Evolutionary conservation across 2,797 vertebrate genomes (phyloP).

Genomic region (Clarias laeviceps): DNA sequence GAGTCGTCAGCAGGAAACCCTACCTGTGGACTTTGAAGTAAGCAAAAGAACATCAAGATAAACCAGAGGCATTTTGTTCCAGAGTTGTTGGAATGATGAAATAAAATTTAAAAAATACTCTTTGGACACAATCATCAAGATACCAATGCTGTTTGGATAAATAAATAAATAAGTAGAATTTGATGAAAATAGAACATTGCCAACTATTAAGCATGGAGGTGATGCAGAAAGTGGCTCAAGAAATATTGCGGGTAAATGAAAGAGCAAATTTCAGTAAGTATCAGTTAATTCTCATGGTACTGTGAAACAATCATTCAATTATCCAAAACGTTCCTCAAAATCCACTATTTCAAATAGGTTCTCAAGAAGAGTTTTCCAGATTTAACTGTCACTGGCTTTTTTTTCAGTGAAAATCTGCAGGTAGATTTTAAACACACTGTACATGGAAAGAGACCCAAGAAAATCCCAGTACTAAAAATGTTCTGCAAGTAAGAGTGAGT

Average conservation of each 20-base stretch:
- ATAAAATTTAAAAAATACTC: neutral
- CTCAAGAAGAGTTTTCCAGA: neutral
- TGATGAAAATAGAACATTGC: neutral
- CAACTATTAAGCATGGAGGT: neutral
- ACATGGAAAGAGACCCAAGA: neutral
- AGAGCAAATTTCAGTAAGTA: neutral
- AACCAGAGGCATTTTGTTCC: neutral
- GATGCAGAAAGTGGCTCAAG: neutral
- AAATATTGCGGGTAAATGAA: neutral
- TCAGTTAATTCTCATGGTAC: neutral
- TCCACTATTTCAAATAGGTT: too few species aligned
- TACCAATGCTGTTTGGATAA: neutral
- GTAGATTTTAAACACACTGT: neutral
- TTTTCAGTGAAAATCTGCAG: neutral
- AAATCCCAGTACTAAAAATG: neutral
- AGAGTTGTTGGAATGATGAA: neutral
- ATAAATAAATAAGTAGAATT: neutral
- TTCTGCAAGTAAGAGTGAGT: neutral
- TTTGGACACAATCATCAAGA: neutral
- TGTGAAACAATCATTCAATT: neutral
- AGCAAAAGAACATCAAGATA: neutral
- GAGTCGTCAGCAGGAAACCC: neutral
- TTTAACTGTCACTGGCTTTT: neutral
- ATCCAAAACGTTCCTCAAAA: neutral
- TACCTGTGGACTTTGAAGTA: neutral